phyloP scores from a whole-genome alignment of 2,888 invertebrate species.

The Eupithecia insigniata region DNA sequence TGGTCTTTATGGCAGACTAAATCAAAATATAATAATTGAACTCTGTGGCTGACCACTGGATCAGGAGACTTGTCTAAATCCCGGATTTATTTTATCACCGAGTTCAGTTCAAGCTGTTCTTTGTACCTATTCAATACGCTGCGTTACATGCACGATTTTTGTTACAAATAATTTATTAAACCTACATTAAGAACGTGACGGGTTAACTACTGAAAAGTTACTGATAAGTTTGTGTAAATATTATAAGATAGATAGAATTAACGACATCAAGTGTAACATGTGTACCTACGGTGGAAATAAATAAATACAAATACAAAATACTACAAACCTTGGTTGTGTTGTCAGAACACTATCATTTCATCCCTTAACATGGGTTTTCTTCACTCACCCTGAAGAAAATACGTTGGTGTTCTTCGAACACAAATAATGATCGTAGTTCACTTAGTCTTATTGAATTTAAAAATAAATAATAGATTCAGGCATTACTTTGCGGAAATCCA shows the following conservation, averaged over 20 bases:
- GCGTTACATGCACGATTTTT: background rate
- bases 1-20: background rate
- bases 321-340: too few relatives aligned
- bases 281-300: too few relatives aligned
- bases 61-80: background rate
- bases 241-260: too few relatives aligned
- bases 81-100: background rate
- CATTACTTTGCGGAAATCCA: too few relatives aligned
- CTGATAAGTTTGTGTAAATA: too few relatives aligned
- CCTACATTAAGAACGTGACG: background rate
- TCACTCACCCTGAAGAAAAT: background rate
- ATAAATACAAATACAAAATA: too few relatives aligned
- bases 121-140: background rate
- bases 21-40: background rate
- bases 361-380: background rate
- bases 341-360: background rate
- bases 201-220: too few relatives aligned
- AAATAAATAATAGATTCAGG: too few relatives aligned
- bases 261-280: too few relatives aligned
- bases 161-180: background rate
- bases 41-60: background rate
- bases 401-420: too few relatives aligned
- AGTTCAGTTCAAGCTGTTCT: background rate
- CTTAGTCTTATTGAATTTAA: too few relatives aligned
- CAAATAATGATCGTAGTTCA: too few relatives aligned